A percentile compares a stretch with the other conserved stretches of the same genome.
These are phyloP conservation scores for Anthonomus grandis DNA, from an alignment of 1,140 invertebrate genomes.

Conservation along the genomic window DNA sequence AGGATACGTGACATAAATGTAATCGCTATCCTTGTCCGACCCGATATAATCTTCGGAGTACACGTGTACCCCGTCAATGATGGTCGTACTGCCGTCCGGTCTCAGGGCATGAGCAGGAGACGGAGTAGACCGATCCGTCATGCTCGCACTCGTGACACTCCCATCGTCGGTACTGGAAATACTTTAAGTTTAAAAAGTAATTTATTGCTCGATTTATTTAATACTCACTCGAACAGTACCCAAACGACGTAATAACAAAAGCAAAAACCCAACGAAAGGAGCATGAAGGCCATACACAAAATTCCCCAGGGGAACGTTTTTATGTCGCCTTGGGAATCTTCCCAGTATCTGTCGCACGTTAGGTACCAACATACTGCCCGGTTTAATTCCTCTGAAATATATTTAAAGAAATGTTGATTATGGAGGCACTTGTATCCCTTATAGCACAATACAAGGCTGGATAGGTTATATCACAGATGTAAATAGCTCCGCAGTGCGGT, in stretches of 20 bases:
- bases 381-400: conserved; percentile 76
- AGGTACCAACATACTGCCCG: conserved; percentile 87
- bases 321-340: conserved; percentile 71
- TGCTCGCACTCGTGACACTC: conserved; percentile 59
- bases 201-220: neutral
- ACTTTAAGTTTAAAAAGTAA: conserved; percentile 10
- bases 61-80: conserved; percentile 43
- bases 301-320: conserved; percentile 77
- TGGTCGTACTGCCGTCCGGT: conserved; percentile 46
- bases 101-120: conserved; percentile 55
- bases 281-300: conserved; percentile 68
- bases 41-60: conserved; percentile 51
- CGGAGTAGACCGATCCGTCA: conserved; percentile 60
- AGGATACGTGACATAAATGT: conserved; percentile 82
- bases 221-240: conserved; percentile 82
- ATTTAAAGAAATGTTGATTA: too few relatives aligned
- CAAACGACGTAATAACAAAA: conserved; percentile 88
- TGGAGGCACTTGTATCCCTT: too few relatives aligned
- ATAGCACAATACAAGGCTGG: too few relatives aligned
- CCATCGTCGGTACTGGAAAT: conserved; percentile 59
- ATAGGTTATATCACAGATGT: too few relatives aligned
- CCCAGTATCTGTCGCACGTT: conserved; percentile 88
- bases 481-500: too few relatives aligned
- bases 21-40: conserved; percentile 67
- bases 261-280: conserved; percentile 75